phyloP scores from a whole-genome alignment of 2,888 invertebrate genomes.

The Tridacna crocea region DNA sequence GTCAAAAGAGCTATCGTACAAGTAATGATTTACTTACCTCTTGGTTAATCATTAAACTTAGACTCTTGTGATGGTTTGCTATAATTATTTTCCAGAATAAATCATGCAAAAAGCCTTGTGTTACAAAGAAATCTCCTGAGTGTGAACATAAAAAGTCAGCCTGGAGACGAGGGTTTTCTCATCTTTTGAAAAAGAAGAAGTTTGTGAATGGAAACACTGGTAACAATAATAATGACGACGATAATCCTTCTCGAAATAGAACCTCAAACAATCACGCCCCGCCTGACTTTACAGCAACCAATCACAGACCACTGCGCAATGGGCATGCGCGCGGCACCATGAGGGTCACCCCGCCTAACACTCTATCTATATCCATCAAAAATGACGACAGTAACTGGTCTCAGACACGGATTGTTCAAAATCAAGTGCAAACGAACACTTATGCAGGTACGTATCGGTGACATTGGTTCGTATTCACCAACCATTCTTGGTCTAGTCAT shows the following conservation, averaged over 20 bases:
- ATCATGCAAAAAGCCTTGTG: conserved; percentile 55
- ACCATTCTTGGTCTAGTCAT: not conserved
- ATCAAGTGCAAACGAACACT: conserved; percentile 40
- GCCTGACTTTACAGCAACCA: conserved; percentile 18
- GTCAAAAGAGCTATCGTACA: too few species aligned
- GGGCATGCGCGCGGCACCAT: conserved; percentile 61
- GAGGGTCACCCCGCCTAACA: conserved; percentile 46
- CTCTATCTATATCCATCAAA: conserved; percentile 53
- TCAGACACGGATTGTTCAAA: conserved; percentile 45
- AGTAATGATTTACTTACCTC: too few species aligned
- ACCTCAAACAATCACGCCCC: conserved; percentile 52
- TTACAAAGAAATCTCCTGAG: conserved; percentile 59
- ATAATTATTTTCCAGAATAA: conserved; percentile 69
- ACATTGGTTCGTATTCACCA: not conserved
- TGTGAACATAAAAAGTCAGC: conserved; percentile 67
- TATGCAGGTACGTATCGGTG: conserved; percentile 32
- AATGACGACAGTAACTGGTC: conserved; percentile 56
- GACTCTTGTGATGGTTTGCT: too few species aligned
- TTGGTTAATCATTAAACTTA: too few species aligned
- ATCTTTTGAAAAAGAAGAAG: conserved; percentile 76
- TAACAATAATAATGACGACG: conserved; percentile 73
- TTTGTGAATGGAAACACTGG: conserved; percentile 52
- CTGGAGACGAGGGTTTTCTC: conserved; percentile 79
- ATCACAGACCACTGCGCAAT: conserved; percentile 48
- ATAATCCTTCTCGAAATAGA: conserved; percentile 69